phyloP scores from a whole-genome alignment of 2,113 vertebrate genomes.

The Bothrops jararaca region DNA sequence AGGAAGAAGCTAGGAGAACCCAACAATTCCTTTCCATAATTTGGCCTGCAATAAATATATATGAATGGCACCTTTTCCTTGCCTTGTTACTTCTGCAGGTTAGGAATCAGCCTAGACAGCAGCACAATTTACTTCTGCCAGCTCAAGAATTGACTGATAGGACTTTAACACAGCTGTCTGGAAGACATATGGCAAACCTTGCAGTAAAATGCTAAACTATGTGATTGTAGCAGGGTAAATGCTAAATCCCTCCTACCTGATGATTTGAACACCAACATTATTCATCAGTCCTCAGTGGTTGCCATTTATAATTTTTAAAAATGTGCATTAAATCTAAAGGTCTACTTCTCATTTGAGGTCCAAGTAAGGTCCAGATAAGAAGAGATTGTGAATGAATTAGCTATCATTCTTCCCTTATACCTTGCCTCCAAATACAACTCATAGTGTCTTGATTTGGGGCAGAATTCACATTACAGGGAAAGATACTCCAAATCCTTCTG shows the following conservation, averaged over 20 bases:
- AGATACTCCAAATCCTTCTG: neutral
- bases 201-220: neutral
- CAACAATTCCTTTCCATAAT: neutral
- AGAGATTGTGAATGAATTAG: neutral
- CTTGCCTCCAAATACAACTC: neutral
- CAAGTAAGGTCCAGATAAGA: neutral
- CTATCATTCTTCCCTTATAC: neutral
- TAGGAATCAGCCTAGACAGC: neutral
- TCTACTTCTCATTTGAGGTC: neutral
- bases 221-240: neutral
- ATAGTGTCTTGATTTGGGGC: neutral
- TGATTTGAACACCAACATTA: neutral
- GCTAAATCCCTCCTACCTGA: neutral
- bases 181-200: neutral
- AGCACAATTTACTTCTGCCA: neutral
- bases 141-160: neutral
- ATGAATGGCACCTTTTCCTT: neutral
- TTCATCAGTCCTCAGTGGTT: neutral
- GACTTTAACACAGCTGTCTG: neutral
- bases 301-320: neutral
- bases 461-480: neutral
- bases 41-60: neutral
- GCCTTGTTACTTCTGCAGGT: neutral
- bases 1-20: neutral
- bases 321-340: neutral